Base-by-base conservation (phyloP, 2,888 invertebrate genomes). In the Melanchra persicariae region DNA sequence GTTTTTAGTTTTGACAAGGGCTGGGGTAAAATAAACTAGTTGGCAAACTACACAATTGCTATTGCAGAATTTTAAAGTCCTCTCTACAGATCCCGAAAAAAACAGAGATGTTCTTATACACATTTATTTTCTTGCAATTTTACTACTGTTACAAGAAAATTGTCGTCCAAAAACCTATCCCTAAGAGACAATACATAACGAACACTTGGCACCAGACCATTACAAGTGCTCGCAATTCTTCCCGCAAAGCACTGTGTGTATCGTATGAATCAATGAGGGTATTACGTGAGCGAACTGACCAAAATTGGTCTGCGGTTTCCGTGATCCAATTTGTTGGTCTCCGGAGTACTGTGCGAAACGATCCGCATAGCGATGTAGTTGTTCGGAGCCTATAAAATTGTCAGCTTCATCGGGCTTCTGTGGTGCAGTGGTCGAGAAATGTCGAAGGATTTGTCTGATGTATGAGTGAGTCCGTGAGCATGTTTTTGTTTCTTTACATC, bases 281-380 rank as follows among this genome's bases (percentile, higher is more conserved):
- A 85, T 90, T 92, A 92, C 90, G 90, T 90, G 90, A 86, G 84
- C 70, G 80, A 84, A 89, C 87, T 89, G 89, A 88, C 89, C 89
- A 88, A 89, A 90, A 91, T 91, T 86, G 88, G 88, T 88, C 88
- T 92, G 92, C 81, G 92, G 93, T 89, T 87, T 81, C 86, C 87
- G 85, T 86, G 84, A 87, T 89, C 89, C 89, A 89, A 91, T 91
- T 91, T 88, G 86, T 72, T 87, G 81, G 73, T 82, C 85, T 82
- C 89, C 70, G 67, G 84, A 84, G 86, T 70, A 63, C 68, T 58
- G 84, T 71, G 49, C 64, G 52, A 30, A 70, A 60, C 52, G 81
- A 81, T 87, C 70, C 83, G 84, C 83, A 81, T 87, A 67, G 70
- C 74, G 71, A 71, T 76, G 30, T 70, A 70, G 43, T 68, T 57